Evolutionary conservation across 1,140 invertebrate genomes (phyloP), one percentile per base, ranked within the genome.

Genomic region (Drosophila persimilis): DNA sequence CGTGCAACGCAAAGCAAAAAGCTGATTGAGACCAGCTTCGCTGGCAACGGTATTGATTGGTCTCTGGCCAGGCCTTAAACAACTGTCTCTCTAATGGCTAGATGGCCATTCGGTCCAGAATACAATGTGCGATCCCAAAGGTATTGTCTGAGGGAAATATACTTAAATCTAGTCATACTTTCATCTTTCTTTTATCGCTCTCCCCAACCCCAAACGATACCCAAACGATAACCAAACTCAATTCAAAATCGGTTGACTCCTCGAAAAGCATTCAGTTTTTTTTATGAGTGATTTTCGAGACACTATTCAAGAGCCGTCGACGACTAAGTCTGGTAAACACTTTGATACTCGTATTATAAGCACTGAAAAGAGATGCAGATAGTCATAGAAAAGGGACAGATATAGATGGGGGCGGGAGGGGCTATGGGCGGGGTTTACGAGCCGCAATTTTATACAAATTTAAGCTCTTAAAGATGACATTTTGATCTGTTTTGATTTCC

Each of bases 401-500:
- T 0, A 39, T 8, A 31, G 29, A 8, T 31, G 29, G 29, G 2
- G 11, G 17, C 0, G 17, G 9, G 17, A 48, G 0, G 17, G 9
- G 17, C 46, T n/a, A 22, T 43, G 55, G 39, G 15, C 43, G 53
- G 22, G 63, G 59, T 76, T 89, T 80, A 80, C 80, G 77, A 75
- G 59, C 69, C 59, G 66, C 80, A 80, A 75, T 90, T 89, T 74
- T 83, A 89, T 89, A 89, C 84, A 89, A 89, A 89, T 89, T 86
- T 90, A 90, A 86, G 86, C 86, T 86, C 86, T 90, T 90, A 90
- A 90, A 90, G 86, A 90, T 90, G 86, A 83, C 86, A 90, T 90
- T 90, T 90, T 90, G 86, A 86, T 86, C 86, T 90, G 88, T 83
- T 90, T 90, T 90, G 86, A 90, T 90, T 90, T 90, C 86, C 86